Evolutionary conservation across 2,797 vertebrate genomes (phyloP).

Genomic region (Lacerta agilis): DNA sequence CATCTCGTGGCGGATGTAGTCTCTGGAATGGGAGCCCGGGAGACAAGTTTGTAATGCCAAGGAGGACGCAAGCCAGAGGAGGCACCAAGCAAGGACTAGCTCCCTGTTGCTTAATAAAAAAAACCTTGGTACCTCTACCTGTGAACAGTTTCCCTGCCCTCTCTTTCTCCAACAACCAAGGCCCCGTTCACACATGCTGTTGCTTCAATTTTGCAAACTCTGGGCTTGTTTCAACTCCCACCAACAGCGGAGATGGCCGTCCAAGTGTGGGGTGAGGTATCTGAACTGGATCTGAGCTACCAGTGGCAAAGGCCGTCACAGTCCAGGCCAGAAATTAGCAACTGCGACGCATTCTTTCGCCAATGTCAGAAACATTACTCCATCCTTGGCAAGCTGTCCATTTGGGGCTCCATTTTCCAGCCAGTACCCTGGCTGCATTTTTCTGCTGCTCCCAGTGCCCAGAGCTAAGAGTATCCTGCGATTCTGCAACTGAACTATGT

Average conservation of each 20-base stretch:
- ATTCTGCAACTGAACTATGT: background rate
- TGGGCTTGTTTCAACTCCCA: background rate
- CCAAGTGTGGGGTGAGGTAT: background rate
- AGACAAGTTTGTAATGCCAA: fast-evolving
- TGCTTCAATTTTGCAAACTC: background rate
- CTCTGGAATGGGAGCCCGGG: conserved; percentile 70
- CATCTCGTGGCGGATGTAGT: conserved; percentile 82
- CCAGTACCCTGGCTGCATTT: background rate
- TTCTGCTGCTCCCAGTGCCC: background rate
- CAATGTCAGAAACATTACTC: background rate
- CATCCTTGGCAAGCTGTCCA: no score
- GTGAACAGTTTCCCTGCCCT: no score
- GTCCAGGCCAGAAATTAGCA: background rate
- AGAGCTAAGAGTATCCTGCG: background rate
- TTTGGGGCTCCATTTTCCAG: background rate
- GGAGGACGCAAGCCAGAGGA: background rate
- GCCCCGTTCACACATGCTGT: no score
- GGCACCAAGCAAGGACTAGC: no score
- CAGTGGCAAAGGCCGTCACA: background rate
- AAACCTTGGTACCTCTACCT: background rate
- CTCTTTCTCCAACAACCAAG: no score
- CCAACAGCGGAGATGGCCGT: background rate
- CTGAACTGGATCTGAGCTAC: background rate
- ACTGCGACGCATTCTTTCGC: background rate
- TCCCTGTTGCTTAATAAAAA: background rate